Evolutionary conservation across 2,113 vertebrate genomes (phyloP), one percentile per base, ranked within the genome.

Genomic region (Oreocharis arfaki): DNA sequence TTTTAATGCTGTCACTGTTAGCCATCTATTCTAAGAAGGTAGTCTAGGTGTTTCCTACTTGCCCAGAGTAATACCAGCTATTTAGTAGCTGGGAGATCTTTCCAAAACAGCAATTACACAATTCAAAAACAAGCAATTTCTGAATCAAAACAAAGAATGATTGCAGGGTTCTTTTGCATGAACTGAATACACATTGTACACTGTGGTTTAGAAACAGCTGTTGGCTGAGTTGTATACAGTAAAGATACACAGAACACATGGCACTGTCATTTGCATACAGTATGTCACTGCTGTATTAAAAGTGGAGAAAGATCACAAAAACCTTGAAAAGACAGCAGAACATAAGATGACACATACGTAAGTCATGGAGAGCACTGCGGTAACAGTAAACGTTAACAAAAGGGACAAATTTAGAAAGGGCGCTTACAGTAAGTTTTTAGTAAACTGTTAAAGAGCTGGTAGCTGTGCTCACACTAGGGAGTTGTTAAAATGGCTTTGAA

Each of bases 81-180:
- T 73, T 93, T 87, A 93, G n/a, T 76, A 92, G 75, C 57, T 57
- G 75, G 35, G 27, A 95, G 22, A 85, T 44, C 70, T 91, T 83
- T 93, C 93, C 75, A 87, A 84, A 93, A 91, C 42, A 93, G 23
- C 0, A 1, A 96, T 91, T 91, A 83, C 55, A 85, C 74, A 85
- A 67, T 63, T 90, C 61, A 76, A 91, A 94, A 75, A 87, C 39
- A 33, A 87, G 39, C 46, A 88, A 77, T 81, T 89, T 87, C 82
- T 93, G 93, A 96, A 91, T 80, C 89, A 96, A 95, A 95, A 90
- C 91, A 96, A 93, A 80, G 91, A 73, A 39, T 70, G 63, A 77
- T 88, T 85, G 57, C 74, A 79, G 50, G 35, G 37, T 60, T 90
- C 57, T 87, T 89, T 73, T 79, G 50, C 75, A 70, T 80, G 67